Base-by-base conservation (phyloP, 2,888 invertebrate genomes). In the Tetranychus piercei region DNA sequence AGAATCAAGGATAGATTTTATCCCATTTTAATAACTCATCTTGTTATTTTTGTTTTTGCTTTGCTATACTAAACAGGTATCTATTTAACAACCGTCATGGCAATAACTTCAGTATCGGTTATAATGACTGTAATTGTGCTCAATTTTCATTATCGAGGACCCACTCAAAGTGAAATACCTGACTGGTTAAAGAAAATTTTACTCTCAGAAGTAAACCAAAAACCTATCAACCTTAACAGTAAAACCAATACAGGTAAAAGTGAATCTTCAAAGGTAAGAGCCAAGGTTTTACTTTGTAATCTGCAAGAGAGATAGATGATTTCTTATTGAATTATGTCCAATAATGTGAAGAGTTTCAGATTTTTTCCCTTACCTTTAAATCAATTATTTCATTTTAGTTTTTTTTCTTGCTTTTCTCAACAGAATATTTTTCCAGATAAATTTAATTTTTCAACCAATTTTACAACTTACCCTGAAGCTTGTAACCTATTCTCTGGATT, bases 31-130 rank as follows among this genome's bases (percentile, higher is more conserved):
- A 34, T 34, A 34, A 34, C 34, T 18, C 20, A 11, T 34, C 22
- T 70, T 69, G 43, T 44, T 45, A 55, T 70, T 74, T 45, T 44
- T 64, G 20, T 64, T 22, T 64, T 44, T 65, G 34, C 66, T 74
- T 64, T 74, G 67, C 34, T 34, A 34, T 34, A 34, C 34, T 71
- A 67, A n/a, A 18, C 79, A 85, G 85, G 85, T 77, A 85, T 86
- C 74, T 86, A 86, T 80, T 80, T 86, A 78, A 86, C 86, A 1
- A 83, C 84, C 15, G 85, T 86, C 65, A 86, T 86, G 86, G 83
- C 84, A 44, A 82, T 86, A 80, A 85, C 86, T n/a, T 85, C 85
- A 45, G 82, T 86, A 75, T 85, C 85, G 6, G 85, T 80, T 77
- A 85, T 85, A 74, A 83, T 85, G 82, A 85, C 85, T 3, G 85